phyloP scores from a whole-genome alignment of 2,797 vertebrate species.

The Notolepis coatsorum region DNA sequence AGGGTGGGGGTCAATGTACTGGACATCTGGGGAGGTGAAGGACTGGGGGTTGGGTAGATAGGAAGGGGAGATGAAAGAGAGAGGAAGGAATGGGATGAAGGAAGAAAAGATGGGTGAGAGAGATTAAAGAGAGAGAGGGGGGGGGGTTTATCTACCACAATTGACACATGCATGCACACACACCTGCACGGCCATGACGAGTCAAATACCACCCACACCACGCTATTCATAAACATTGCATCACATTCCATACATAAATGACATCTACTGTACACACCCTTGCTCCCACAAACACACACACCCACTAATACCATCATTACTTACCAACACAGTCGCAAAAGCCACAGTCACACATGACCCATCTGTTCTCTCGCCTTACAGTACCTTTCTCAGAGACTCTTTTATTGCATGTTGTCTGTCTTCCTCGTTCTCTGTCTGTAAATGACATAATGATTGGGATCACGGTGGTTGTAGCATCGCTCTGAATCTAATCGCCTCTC shows the following conservation, averaged over 20 bases:
- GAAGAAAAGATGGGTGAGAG: no score
- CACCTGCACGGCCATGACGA: neutral
- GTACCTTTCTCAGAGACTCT: slow-evolving; percentile 25
- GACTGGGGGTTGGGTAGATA: no score
- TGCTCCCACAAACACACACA: slow-evolving; percentile 5
- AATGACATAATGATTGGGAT: slow-evolving; percentile 37
- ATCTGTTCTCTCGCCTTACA: neutral
- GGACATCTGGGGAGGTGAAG: no score
- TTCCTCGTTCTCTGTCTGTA: neutral
- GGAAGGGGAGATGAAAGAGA: no score
- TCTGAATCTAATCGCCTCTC: slow-evolving; percentile 53
- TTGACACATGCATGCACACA: neutral
- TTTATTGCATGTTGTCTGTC: slow-evolving; percentile 59
- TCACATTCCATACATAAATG: slow-evolving; percentile 29
- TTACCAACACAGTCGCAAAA: no score
- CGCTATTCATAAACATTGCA: neutral
- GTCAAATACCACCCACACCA: neutral
- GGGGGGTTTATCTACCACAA: no score
- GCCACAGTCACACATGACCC: neutral
- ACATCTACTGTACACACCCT: slow-evolving; percentile 5
- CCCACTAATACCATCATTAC: slow-evolving; percentile 32
- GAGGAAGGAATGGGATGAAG: no score
- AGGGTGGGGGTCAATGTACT: no score
- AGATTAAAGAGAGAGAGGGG: no score
- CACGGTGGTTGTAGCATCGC: slow-evolving; percentile 14